Percentiles rank a stretch among this genome's conserved stretches.
These are phyloP conservation scores for Chrysolina americana DNA, from an alignment of 2,888 invertebrate species.

Conservation along the genomic window DNA sequence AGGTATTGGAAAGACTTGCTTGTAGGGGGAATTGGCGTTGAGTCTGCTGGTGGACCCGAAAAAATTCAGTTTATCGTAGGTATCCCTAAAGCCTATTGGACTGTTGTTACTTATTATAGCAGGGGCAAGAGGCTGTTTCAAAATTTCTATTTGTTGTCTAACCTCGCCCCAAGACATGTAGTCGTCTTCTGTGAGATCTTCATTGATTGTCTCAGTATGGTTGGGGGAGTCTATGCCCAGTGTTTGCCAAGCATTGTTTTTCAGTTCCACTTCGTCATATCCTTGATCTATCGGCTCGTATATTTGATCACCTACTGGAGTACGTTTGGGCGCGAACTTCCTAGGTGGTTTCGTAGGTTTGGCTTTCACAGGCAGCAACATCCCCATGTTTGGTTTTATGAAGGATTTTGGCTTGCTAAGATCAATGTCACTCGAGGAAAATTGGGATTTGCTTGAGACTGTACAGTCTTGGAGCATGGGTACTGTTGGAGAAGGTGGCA, in stretches of 20 bases:
- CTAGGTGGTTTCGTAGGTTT: slow-evolving; percentile 67
- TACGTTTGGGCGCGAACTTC: slow-evolving; percentile 49
- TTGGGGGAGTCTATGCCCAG: slow-evolving; percentile 82
- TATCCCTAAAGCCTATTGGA: slow-evolving; percentile 65
- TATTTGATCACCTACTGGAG: slow-evolving; percentile 48
- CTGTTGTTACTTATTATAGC: slow-evolving; percentile 71
- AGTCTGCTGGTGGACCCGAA: slow-evolving; percentile 83
- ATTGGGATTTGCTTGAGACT: slow-evolving; percentile 38
- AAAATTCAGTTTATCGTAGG: slow-evolving; percentile 86
- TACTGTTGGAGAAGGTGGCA: slow-evolving; percentile 74
- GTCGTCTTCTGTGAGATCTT: slow-evolving; percentile 62
- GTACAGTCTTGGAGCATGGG: slow-evolving; percentile 54
- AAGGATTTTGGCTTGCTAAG: slow-evolving; percentile 26
- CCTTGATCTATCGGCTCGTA: slow-evolving; percentile 74
- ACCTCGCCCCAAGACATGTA: slow-evolving; percentile 69
- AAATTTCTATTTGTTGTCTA: slow-evolving; percentile 57
- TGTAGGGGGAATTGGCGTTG: slow-evolving; percentile 78
- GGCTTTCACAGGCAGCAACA: slow-evolving; percentile 8
- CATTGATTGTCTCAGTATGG: slow-evolving; percentile 75
- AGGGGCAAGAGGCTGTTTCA: slow-evolving; percentile 67
- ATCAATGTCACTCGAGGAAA: slow-evolving; percentile 1
- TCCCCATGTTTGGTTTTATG: slow-evolving; percentile 29
- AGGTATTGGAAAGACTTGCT: slow-evolving; percentile 74
- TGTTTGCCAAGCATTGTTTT: slow-evolving; percentile 87
- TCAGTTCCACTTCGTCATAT: slow-evolving; percentile 84